Base-by-base conservation (phyloP, 2,888 invertebrate genomes). In the Platynereis dumerilii region DNA sequence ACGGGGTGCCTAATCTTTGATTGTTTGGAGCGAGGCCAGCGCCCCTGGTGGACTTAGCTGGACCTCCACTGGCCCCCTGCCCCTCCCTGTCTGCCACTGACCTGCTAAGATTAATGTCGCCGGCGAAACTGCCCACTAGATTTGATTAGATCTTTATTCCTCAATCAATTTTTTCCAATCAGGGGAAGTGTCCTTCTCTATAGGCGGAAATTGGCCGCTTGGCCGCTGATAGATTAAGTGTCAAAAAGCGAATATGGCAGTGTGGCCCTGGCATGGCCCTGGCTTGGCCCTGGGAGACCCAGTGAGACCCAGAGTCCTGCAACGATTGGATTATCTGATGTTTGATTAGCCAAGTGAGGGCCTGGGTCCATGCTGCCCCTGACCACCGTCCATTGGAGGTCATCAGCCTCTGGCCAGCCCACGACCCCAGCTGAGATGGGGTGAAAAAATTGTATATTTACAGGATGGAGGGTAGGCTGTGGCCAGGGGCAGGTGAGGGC, bases 111-210 rank as follows among this genome's bases (percentile, higher is more conserved):
- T 24, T 27, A 55, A 55, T 27, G 55, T 27, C 28, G 27, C 55
- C 24, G 22, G 17, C 17, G 7, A 17, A 27, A 27, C 55, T 17
- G 22, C 55, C 27, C 55, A 24, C 28, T 27, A 27, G 55, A 60
- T 60, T 52, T 60, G 60, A 60, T 60, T 60, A 60, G 52, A 60
- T 60, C 60, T 60, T 60, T 60, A 60, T 60, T 60, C 60, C 60
- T 60, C 60, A 60, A 60, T 60, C 60, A 60, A 60, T 60, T 60
- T 60, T 60, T 60, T 60, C 60, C 60, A 60, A 60, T 60, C 60
- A 60, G 60, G 60, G 53, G 60, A 60, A 60, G 60, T 60, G 60
- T 60, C 53, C 60, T n/a, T 17, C 29, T 34, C 60, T 27, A 60
- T 60, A 48, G 28, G 53, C 60, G 60, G 60, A 60, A 60, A 60